phyloP scores from a whole-genome alignment of 2,113 vertebrate genomes.

The Microtus ochrogaster region DNA sequence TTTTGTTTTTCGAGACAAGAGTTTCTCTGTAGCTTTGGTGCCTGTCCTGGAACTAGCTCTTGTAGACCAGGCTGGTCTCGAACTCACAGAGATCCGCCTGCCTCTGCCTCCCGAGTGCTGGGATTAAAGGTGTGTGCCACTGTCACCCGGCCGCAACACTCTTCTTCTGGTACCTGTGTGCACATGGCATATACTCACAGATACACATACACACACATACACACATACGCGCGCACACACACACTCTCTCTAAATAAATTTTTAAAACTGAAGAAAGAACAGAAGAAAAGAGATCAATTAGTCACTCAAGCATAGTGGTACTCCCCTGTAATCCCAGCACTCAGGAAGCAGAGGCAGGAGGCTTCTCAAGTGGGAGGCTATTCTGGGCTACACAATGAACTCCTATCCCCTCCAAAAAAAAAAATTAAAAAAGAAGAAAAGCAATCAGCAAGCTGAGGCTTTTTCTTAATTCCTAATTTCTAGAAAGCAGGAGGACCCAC shows the following conservation, averaged over 20 bases:
- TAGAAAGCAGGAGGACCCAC: constrained; percentile 9
- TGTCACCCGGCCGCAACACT: no score
- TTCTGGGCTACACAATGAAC: not conserved
- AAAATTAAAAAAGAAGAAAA: not conserved
- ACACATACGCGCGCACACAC: not conserved
- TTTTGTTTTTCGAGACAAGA: no score
- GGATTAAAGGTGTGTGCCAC: no score
- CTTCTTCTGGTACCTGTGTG: not conserved
- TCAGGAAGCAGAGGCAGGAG: not conserved
- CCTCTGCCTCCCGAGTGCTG: no score
- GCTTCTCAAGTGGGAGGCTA: not conserved
- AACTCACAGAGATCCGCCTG: no score
- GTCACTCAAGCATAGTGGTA: not conserved
- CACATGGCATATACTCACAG: not conserved
- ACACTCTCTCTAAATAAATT: no score
- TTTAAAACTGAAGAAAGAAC: not conserved
- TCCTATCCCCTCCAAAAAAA: not conserved
- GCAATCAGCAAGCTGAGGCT: not conserved
- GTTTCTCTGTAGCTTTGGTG: no score
- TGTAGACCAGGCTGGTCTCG: no score
- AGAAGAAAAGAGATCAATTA: not conserved
- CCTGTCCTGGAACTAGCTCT: no score
- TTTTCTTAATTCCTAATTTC: not conserved
- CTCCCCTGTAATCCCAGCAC: not conserved
- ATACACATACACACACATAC: not conserved